Evolutionary conservation across 23 tunicate species (phyloP).

Genomic region (Corella eumyota): DNA sequence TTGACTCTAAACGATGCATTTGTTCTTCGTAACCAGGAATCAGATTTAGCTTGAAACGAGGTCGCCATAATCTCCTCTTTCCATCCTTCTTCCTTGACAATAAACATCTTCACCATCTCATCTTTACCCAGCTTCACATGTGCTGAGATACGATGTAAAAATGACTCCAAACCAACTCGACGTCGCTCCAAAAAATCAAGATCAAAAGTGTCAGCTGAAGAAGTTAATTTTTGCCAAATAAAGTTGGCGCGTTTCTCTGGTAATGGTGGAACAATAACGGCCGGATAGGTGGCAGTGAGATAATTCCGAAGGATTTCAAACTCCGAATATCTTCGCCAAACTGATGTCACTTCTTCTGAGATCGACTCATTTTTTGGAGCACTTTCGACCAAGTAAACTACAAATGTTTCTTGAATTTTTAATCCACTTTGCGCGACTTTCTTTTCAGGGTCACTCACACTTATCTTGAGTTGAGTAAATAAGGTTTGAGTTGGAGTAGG

Average conservation of each 20-base stretch:
- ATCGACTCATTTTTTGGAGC: slow-evolving; percentile 29
- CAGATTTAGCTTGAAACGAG: slow-evolving; percentile 69
- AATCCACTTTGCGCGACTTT: slow-evolving; percentile 39
- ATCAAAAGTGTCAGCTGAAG: slow-evolving; percentile 57
- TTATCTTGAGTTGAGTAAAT: slow-evolving; percentile 40
- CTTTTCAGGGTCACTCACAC: slow-evolving; percentile 82
- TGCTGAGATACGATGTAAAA: slow-evolving; percentile 50
- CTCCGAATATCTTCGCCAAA: slow-evolving; percentile 84
- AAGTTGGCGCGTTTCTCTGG: slow-evolving; percentile 82
- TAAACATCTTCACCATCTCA: slow-evolving; percentile 33
- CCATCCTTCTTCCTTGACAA: slow-evolving; percentile 61
- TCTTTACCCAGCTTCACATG: slow-evolving; percentile 45
- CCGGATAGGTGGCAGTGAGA: slow-evolving; percentile 51
- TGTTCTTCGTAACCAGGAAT: slow-evolving; percentile 72
- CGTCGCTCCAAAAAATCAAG: slow-evolving; percentile 72
- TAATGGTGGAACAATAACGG: slow-evolving; percentile 76
- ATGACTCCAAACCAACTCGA: slow-evolving; percentile 70
- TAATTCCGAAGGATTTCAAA: slow-evolving; percentile 82
- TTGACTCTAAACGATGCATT: slow-evolving; percentile 85
- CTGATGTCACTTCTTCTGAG: slow-evolving; percentile 43
- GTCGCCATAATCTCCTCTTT: slow-evolving; percentile 54
- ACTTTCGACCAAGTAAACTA: slow-evolving; percentile 60
- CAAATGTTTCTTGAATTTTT: slow-evolving; percentile 90
- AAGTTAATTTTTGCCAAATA: slow-evolving; percentile 73
- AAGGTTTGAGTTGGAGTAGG: too few relatives aligned